Conservation (phyloP, 2,113 vertebrate species). For the Egretta garzetta region DNA sequence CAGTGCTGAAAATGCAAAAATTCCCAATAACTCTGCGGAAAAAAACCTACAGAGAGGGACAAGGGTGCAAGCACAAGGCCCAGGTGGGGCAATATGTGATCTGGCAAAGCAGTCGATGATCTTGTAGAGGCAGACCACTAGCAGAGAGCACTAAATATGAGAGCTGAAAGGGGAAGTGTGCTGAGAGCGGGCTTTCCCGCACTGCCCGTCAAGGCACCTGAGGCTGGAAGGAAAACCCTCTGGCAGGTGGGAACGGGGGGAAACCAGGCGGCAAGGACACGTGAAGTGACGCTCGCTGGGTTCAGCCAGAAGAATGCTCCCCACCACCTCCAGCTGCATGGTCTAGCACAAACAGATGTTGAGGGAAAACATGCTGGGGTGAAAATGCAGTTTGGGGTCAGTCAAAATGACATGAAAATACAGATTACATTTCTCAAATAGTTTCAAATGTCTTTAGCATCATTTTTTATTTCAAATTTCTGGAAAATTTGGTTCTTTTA, state of each 20-base stretch:
- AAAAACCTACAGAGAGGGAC: neutral
- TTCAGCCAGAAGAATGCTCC: neutral
- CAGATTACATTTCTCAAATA: neutral
- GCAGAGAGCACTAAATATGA: neutral
- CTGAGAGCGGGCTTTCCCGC: constrained; percentile 56
- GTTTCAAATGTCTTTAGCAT: neutral
- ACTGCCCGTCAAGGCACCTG: constrained; percentile 43
- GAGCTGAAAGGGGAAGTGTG: constrained; percentile 71
- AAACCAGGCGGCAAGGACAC: neutral
- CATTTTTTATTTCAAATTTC: neutral
- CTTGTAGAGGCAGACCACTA: neutral
- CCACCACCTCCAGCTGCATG: rapidly evolving
- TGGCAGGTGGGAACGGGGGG: neutral
- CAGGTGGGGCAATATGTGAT: neutral
- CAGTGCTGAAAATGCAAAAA: neutral
- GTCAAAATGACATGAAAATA: neutral
- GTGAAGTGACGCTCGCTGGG: neutral
- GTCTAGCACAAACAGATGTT: neutral
- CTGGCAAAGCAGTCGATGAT: neutral
- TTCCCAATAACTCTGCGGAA: neutral
- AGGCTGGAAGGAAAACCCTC: constrained; percentile 52
- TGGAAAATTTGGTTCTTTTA: neutral
- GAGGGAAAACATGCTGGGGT: neutral
- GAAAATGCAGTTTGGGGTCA: neutral
- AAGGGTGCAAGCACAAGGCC: neutral